Evolutionary conservation across 2,797 vertebrate genomes (phyloP).

Genomic region (Tinamus major): DNA sequence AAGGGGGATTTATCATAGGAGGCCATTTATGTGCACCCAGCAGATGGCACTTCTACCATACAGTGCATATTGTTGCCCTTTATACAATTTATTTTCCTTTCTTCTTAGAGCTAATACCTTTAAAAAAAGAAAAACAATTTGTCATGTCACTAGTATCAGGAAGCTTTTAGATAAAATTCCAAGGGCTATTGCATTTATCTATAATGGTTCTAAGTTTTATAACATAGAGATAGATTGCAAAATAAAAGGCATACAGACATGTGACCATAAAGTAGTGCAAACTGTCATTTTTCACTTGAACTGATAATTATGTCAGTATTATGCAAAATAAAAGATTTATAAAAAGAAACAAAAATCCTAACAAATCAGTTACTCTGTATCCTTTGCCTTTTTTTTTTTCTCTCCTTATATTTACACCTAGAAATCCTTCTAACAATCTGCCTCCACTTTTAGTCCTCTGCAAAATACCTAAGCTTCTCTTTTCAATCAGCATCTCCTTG

Average conservation of each 20-base stretch:
- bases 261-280: conserved; percentile 46
- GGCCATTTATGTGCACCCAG: background rate
- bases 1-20: background rate
- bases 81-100: background rate
- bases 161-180: conserved; percentile 18
- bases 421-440: conserved; percentile 42
- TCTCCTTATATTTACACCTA: conserved; percentile 34
- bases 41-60: background rate
- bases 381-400: background rate
- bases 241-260: conserved; percentile 37
- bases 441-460: conserved; percentile 43
- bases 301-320: conserved; percentile 52
- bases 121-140: no score
- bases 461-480: conserved; percentile 32
- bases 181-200: background rate
- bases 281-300: conserved; percentile 68
- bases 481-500: conserved; percentile 31
- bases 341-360: conserved; percentile 25
- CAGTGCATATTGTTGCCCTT: background rate
- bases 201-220: background rate
- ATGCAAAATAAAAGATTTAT: background rate
- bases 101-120: background rate
- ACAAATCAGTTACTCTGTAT: conserved; percentile 6
- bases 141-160: background rate
- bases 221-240: conserved; percentile 17